phyloP scores from a whole-genome alignment of 2,797 vertebrate species.

The Fundulus diaphanus region DNA sequence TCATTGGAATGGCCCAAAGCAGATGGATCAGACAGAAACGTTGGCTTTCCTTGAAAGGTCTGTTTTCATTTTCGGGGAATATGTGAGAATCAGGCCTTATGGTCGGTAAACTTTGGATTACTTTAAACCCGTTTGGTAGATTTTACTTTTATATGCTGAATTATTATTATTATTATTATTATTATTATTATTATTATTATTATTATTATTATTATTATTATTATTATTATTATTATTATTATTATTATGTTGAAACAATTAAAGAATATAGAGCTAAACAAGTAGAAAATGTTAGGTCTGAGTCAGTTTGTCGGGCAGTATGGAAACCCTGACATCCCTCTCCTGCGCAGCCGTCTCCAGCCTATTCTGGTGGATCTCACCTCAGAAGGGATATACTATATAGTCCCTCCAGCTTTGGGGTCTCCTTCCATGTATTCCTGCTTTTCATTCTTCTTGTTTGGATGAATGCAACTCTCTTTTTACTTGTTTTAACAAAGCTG shows the following conservation, averaged over 20 bases:
- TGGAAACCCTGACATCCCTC: not conserved
- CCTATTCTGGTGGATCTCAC: not conserved
- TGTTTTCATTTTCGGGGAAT: not conserved
- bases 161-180: too few relatives aligned
- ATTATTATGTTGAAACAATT: too few relatives aligned
- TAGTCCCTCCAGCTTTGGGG: not conserved
- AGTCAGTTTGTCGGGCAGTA: not conserved
- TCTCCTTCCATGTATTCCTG: too few relatives aligned
- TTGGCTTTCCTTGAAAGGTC: conserved; percentile 34
- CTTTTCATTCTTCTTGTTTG: too few relatives aligned
- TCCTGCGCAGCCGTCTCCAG: not conserved
- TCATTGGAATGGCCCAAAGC: conserved; percentile 28
- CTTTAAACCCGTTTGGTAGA: not conserved
- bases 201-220: too few relatives aligned
- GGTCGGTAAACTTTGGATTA: not conserved
- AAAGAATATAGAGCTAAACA: not conserved
- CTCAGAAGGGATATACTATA: not conserved
- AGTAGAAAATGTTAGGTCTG: not conserved
- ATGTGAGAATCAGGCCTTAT: not conserved
- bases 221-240: too few relatives aligned
- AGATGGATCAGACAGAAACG: conserved; percentile 38
- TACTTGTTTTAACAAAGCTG: too few relatives aligned
- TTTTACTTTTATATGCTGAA: too few relatives aligned
- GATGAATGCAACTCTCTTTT: too few relatives aligned
- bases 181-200: too few relatives aligned